These are phyloP conservation scores for Sebastes itinus DNA, from an alignment of 2,797 vertebrate species.

Conservation along the genomic window DNA sequence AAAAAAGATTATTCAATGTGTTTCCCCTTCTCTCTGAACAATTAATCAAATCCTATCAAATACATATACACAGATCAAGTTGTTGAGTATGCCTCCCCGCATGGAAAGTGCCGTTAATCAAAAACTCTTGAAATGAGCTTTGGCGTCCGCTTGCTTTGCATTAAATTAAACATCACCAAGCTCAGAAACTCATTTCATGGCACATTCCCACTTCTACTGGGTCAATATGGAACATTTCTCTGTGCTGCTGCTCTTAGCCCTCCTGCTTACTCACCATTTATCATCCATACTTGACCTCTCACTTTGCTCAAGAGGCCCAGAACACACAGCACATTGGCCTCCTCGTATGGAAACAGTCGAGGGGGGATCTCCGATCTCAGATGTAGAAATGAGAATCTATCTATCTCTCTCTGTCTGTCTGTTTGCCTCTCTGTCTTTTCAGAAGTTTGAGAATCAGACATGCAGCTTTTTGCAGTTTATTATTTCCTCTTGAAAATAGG, in stretches of 20 bases:
- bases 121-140: conserved; percentile 42
- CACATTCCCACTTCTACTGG: conserved; percentile 60
- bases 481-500: neutral
- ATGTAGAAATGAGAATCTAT: neutral
- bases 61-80: neutral
- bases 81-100: conserved; percentile 14
- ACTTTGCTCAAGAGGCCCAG: conserved; percentile 37
- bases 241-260: conserved; percentile 19
- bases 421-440: neutral
- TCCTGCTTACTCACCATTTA: conserved; percentile 41
- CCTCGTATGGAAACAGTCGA: neutral
- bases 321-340: conserved; percentile 13
- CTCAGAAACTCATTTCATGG: conserved; percentile 73
- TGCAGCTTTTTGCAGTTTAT: neutral
- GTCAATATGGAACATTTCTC: conserved; percentile 55
- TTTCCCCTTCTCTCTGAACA: neutral
- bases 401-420: neutral
- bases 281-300: conserved; percentile 59
- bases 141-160: conserved; percentile 63
- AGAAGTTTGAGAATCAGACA: neutral
- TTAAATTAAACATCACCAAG: conserved; percentile 67
- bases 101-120: conserved; percentile 35
- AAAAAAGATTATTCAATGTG: neutral
- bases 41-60: neutral
- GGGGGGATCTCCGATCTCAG: neutral